phyloP scores from a whole-genome alignment of 2,797 vertebrate genomes.

The Micropoecilia bifurca region DNA sequence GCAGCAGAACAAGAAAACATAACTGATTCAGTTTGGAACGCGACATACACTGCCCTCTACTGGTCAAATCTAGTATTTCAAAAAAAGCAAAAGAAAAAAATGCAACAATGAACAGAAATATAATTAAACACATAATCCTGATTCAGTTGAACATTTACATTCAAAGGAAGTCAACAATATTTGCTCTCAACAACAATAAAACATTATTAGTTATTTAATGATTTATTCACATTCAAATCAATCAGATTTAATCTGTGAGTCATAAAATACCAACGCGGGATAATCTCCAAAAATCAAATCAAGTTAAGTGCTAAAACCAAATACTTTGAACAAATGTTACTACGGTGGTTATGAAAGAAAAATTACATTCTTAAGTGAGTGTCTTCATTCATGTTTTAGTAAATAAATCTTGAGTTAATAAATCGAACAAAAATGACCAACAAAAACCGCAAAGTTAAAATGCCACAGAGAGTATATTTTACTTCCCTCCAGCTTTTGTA shows the following conservation, averaged over 20 bases:
- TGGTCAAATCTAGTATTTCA: slow-evolving; percentile 26
- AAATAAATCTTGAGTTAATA: not conserved
- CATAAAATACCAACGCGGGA: not conserved
- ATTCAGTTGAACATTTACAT: not conserved
- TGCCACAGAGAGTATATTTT: not conserved
- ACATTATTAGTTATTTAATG: not conserved
- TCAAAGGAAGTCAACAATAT: not conserved
- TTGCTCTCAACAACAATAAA: not conserved
- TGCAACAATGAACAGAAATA: not conserved
- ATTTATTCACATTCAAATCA: not conserved
- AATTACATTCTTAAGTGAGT: not conserved
- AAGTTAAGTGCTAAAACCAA: not conserved
- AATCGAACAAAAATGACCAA: not conserved
- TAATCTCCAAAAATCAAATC: not conserved
- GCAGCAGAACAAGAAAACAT: not conserved
- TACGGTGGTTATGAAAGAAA: not conserved
- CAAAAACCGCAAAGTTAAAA: not conserved
- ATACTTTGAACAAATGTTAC: not conserved
- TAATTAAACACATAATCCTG: not conserved
- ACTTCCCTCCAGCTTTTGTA: not conserved
- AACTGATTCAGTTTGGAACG: slow-evolving; percentile 2
- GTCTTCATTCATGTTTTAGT: not conserved
- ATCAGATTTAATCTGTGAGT: not conserved
- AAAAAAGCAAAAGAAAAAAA: not conserved
- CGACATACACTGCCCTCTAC: slow-evolving; percentile 36